A percentile compares a stretch with the other conserved stretches of the same genome.
Conservation (phyloP, 2,888 invertebrate species). For the Bruchidius siliquastri region DNA sequence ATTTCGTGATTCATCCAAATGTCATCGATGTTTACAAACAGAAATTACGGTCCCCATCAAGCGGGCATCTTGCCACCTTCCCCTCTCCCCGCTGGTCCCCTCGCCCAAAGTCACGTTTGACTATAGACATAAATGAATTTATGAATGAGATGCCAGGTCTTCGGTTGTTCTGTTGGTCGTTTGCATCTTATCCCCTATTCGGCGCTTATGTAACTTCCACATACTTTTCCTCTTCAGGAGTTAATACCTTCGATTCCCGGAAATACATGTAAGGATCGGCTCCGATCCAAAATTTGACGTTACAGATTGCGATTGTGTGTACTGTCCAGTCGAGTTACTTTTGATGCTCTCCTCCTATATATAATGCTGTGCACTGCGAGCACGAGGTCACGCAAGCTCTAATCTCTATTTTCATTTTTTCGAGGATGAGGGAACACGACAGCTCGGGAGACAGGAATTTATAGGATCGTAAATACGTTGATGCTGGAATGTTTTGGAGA, state of each 20-base stretch:
- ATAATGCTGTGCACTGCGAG: background rate
- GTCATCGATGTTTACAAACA: too few species aligned
- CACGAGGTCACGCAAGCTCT: background rate
- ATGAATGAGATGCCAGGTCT: too few species aligned
- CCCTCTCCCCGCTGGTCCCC: too few species aligned
- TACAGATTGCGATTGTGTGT: background rate
- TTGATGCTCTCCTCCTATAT: background rate
- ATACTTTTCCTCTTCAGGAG: background rate
- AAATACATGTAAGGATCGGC: background rate
- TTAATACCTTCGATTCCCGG: background rate
- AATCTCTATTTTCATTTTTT: background rate
- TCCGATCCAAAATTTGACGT: background rate
- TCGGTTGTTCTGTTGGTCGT: too few species aligned
- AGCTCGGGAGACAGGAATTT: background rate
- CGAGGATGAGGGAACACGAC: background rate
- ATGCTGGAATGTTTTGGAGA: too few species aligned
- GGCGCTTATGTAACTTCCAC: background rate
- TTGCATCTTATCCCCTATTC: background rate
- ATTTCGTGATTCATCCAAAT: too few species aligned
- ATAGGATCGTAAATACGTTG: background rate
- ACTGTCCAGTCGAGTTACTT: background rate
- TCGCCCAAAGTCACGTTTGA: too few species aligned
- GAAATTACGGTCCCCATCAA: too few species aligned
- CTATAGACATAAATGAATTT: too few species aligned
- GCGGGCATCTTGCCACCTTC: too few species aligned